phyloP scores from a whole-genome alignment of 2,888 invertebrate species.

The Alloplasta piceator region DNA sequence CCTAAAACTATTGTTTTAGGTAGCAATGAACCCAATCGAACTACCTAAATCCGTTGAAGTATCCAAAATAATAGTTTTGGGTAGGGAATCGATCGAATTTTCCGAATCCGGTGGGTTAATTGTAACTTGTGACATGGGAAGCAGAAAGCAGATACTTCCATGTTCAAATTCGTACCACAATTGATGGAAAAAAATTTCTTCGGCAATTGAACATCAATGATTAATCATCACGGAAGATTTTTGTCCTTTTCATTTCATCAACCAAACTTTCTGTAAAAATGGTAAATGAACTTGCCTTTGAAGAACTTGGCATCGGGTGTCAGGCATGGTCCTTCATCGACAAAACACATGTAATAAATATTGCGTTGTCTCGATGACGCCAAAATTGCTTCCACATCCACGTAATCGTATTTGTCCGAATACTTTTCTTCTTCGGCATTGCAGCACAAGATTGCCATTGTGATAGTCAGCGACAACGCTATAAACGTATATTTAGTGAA shows the following conservation, averaged over 20 bases:
- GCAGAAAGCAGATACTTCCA: too few relatives aligned
- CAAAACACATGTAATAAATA: conserved; percentile 73
- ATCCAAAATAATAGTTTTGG: too few relatives aligned
- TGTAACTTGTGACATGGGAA: too few relatives aligned
- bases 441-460: conserved; percentile 46
- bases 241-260: neutral
- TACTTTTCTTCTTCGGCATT: conserved; percentile 55
- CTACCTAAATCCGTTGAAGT: too few relatives aligned
- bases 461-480: conserved; percentile 35
- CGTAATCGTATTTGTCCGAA: conserved; percentile 70
- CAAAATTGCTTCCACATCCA: conserved; percentile 74
- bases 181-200: too few relatives aligned
- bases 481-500: conserved; percentile 32
- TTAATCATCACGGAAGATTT: too few relatives aligned
- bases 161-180: too few relatives aligned
- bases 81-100: too few relatives aligned
- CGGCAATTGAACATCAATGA: too few relatives aligned
- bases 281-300: conserved; percentile 53
- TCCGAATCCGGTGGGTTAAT: too few relatives aligned
- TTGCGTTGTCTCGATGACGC: conserved; percentile 68
- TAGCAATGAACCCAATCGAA: too few relatives aligned
- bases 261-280: neutral
- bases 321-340: conserved; percentile 68
- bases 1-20: too few relatives aligned
- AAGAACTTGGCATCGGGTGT: conserved; percentile 70